Base-by-base conservation (phyloP, 2,888 invertebrate genomes). In the Macaria liturata region DNA sequence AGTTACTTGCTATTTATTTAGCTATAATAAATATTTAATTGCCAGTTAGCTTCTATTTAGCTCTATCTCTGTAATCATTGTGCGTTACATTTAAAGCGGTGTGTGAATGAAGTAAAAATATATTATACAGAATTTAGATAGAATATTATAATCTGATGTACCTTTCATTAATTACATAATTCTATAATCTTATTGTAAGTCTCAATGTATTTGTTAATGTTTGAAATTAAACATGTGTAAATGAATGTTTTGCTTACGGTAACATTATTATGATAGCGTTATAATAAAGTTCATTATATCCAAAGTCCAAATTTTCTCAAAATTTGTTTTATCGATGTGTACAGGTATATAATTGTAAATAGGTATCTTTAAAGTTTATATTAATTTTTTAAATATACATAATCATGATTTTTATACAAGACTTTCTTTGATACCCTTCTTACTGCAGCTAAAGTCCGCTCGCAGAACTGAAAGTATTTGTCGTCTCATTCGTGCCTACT, bases 311-410 rank as follows among this genome's bases (percentile, higher is more conserved):
- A 78, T 77, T 76, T 80, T 75, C 74, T 83, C 79, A 72, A 86
- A 86, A 77, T 79, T 75, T 84, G 86, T 87, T 89, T 88, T 86
- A 86, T 88, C 81, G 79, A 80, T 71, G 72, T 90, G 89, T 91
- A 91, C 91, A 91, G 86, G 75, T 89, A 42, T 42, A n/a, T 50
- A 88, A 87, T 87, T 86, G 71, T 89, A 89, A 89, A 87, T 89
- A 89, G 84, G 81, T 86, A 32, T 83, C 78, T 82, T 71, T 86
- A 84, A 87, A 80, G 82, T 83, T 86, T 85, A 87, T 84, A 83
- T 84, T 87, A 84, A 85, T 88, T 90, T 88, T 88, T 90, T 88
- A 81, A 88, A 88, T 88, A 87, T 86, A 88, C 86, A 86, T 90
- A 88, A 90, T 90, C 86, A 84, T 85, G 84, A 85, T 84, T 88